Evolutionary conservation across 2,113 vertebrate species (phyloP).

Genomic region (Typhlomys cinereus): DNA sequence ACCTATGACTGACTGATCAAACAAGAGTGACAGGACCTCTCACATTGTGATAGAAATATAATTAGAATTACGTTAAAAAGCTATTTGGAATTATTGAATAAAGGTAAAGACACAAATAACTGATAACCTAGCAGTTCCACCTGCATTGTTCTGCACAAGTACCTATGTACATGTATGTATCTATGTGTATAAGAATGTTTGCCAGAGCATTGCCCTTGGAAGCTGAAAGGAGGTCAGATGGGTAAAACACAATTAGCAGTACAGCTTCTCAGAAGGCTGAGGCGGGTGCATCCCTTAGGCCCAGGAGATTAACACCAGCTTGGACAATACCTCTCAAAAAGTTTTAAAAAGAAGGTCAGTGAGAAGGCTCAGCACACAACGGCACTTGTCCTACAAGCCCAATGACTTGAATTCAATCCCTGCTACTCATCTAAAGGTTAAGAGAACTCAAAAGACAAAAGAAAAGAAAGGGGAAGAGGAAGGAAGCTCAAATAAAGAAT

Average conservation of each 20-base stretch:
- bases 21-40: background rate
- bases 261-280: background rate
- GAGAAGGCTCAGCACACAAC: too few relatives aligned
- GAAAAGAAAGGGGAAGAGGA: background rate
- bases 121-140: background rate
- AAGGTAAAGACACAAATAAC: constrained; percentile 6
- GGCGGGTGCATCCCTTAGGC: background rate
- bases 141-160: background rate
- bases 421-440: too few relatives aligned
- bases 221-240: background rate
- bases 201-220: background rate
- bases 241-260: background rate
- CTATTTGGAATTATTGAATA: background rate
- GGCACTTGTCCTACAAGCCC: too few relatives aligned
- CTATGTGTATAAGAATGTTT: too few relatives aligned
- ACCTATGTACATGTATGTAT: too few relatives aligned
- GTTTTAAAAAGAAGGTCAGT: background rate
- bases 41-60: background rate
- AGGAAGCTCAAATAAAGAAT: background rate
- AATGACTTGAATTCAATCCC: too few relatives aligned
- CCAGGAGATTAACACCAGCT: background rate
- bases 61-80: background rate
- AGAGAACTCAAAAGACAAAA: background rate
- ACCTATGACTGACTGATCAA: background rate
- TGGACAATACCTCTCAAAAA: background rate